phyloP scores from a whole-genome alignment of 2,797 vertebrate species.

The Brachyalestes nurse region DNA sequence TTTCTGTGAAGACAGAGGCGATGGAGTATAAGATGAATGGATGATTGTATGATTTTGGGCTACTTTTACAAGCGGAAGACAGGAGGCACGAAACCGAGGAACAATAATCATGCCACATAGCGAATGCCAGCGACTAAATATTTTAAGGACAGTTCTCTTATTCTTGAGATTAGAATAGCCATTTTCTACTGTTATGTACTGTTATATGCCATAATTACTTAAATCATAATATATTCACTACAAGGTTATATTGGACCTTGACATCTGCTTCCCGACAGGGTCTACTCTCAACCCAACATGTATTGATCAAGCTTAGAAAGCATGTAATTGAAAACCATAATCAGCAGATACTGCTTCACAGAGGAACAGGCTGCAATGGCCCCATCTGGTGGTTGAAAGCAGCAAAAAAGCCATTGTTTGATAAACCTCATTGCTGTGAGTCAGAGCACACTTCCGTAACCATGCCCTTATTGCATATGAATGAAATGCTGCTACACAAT shows the following conservation, averaged over 20 bases:
- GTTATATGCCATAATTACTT: not conserved
- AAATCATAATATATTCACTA: too few species aligned
- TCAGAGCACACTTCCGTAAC: not conserved
- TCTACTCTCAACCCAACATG: not conserved
- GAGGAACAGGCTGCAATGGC: not conserved
- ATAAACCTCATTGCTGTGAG: not conserved
- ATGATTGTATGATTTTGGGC: not conserved
- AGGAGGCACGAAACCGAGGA: not conserved
- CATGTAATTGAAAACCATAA: not conserved
- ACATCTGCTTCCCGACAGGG: not conserved
- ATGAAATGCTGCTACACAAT: not conserved
- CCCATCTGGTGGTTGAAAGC: slow-evolving; percentile 1
- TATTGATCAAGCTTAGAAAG: not conserved
- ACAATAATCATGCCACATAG: not conserved
- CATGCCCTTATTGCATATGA: not conserved
- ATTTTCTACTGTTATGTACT: not conserved
- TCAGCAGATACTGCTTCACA: not conserved
- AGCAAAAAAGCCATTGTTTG: slow-evolving; percentile 9
- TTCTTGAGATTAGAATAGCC: not conserved
- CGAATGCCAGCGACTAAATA: not conserved
- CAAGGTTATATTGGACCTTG: not conserved
- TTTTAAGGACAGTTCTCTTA: not conserved
- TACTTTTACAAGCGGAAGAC: not conserved
- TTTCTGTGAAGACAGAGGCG: slow-evolving; percentile 22
- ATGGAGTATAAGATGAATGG: slow-evolving; percentile 6